Evolutionary conservation across 2,888 invertebrate species (phyloP), one percentile per base, ranked within the genome.

Genomic region (Amblyteles armatorius): DNA sequence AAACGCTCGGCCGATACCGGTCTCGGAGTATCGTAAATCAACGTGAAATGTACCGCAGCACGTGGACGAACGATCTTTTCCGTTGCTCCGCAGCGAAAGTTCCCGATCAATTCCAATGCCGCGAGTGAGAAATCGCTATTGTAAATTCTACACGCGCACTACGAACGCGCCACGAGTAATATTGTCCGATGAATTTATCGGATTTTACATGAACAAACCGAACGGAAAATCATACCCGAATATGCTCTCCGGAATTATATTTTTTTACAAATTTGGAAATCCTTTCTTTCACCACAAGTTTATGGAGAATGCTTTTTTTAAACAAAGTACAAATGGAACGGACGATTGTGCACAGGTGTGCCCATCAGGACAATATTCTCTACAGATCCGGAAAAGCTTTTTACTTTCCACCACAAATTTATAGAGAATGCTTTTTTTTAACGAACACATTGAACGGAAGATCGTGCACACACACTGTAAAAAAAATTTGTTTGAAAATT

Each of bases 21-120:
- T 48, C 22, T 5, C 50, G 29, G 19, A 16, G 16, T 36, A 29
- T 50, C 33, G 68, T 74, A 52, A 76, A 76, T 76, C 36, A 74
- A 0, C 7, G n/a, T 13, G 57, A 11, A 22, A 57, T 57, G 26
- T 57, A 22, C 26, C 22, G 13, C 22, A 11, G 22, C 57, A 57
- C 57, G 57, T 57, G 57, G 57, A 48, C 44, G 44, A 48, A 48
- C 16, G 26, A 26, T 57, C 11, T 26, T 13, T 57, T 4, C 13
- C 57, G 11, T 13, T 57, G 22, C 26, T 26, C 22, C 57, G 13
- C 9, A 57, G 57, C 57, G 1, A 26, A 57, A 22, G 57, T 57
- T 57, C 13, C 11, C 26, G 11, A 26, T 57, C 22, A 57, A 26
- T 26, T 57, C 22, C 4, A 26, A 11, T 26, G 13, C 4, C 1